Evolutionary conservation across 1,140 invertebrate species (phyloP), one percentile per base, ranked within the genome.

Genomic region (Chrysopa pallens): DNA sequence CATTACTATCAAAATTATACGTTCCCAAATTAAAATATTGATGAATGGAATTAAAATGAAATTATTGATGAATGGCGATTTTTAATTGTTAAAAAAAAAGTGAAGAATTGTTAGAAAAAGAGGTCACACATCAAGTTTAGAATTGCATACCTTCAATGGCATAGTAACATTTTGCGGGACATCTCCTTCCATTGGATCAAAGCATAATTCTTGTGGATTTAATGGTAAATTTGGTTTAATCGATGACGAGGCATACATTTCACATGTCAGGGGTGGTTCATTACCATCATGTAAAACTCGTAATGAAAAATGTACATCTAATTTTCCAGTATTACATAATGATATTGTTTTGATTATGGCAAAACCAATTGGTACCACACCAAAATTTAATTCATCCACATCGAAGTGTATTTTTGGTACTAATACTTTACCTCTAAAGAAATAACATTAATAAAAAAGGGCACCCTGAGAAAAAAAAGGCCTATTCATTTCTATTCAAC

Each of bases 331-430:
- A 36, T 50, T 23, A 31, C 44, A 44, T 8, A 55, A 44, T 35
- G 27, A 44, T 15, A 49, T 39, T 27, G 33, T 28, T 8, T 38
- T 40, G 6, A 42, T 38, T 27, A 46, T 35, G n/a, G 42, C 23
- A 44, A 47, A 50, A 59, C 63, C 60, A 36, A 67, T 44, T 1
- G 63, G 45, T 9, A 60, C 50, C 6, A 42, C 39, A 6, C 55
- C 61, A 44, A 69, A 63, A 46, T 66, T 49, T 0, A 69, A 36
- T 14, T 46, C 43, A 1, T 47, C 45, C 6, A 51, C 49, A 23
- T 65, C 52, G 28, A 65, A 62, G 41, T 55, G 52, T n/a, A 69
- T 46, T 6, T 52, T 49, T 6, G 68, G 68, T 42, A 53, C 61
- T 11, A 65, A 40, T 0, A 67, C 52, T 27, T 47, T 53, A 7